phyloP scores from a whole-genome alignment of 2,113 vertebrate genomes.

The Psephotus haematonotus region DNA sequence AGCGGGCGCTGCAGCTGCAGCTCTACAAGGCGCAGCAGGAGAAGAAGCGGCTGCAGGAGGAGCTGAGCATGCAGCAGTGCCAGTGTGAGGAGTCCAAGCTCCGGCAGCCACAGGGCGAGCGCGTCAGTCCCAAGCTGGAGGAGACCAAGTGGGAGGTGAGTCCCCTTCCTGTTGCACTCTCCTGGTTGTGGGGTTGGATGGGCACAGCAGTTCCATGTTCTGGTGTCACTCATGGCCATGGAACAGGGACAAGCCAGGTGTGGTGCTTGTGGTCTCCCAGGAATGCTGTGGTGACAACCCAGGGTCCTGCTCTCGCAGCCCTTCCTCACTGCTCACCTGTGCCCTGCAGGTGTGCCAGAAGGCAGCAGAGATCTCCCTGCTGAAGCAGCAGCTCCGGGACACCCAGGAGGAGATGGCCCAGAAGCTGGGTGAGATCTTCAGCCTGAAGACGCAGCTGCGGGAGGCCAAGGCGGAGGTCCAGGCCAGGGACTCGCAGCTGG shows the following conservation, averaged over 20 bases:
- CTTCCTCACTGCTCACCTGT: fast-evolving
- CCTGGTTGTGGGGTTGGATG: fast-evolving
- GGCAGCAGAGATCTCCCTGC: slow-evolving; percentile 90
- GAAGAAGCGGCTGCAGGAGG: slow-evolving; percentile 87
- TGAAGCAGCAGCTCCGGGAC: slow-evolving; percentile 95
- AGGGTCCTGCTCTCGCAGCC: neutral
- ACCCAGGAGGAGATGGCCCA: slow-evolving; percentile 93
- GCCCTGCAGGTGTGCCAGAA: slow-evolving; percentile 88
- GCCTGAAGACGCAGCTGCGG: slow-evolving; percentile 90
- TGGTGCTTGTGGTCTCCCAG: neutral
- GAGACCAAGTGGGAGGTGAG: slow-evolving; percentile 95
- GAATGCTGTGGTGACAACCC: neutral
- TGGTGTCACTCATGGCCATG: neutral
- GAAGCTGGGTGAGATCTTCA: slow-evolving; percentile 94
- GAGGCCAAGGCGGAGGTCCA: slow-evolving; percentile 83
- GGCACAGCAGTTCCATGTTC: neutral
- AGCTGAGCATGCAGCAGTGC: slow-evolving; percentile 79
- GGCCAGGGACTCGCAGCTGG: slow-evolving; percentile 84
- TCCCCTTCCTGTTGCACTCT: neutral
- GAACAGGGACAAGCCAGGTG: fast-evolving
- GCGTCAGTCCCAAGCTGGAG: slow-evolving; percentile 80
- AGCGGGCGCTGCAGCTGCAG: slow-evolving; percentile 90
- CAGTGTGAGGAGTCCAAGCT: slow-evolving; percentile 71
- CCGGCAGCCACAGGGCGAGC: slow-evolving; percentile 63
- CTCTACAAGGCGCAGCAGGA: slow-evolving; percentile 93